A percentile compares a stretch with the other conserved stretches of the same genome.
Conservation (phyloP, 1,140 invertebrate genomes). For the Calliopsis andreniformis region DNA sequence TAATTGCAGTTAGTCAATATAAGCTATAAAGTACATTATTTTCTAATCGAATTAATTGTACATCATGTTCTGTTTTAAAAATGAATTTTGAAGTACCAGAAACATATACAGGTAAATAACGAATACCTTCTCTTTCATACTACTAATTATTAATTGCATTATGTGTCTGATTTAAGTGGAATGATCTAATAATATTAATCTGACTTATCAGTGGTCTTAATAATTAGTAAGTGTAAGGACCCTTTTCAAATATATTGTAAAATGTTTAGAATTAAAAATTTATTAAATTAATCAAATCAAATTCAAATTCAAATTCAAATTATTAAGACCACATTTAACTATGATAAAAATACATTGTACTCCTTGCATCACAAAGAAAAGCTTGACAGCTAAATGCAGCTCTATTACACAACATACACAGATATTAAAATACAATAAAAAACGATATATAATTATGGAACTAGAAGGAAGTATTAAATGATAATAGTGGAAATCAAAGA, state of each 20-base stretch:
- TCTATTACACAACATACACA: not conserved
- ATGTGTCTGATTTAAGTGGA: not conserved
- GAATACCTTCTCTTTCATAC: not conserved
- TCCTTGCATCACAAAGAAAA: slow-evolving; percentile 38
- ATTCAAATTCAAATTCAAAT: slow-evolving; percentile 14
- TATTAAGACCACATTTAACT: slow-evolving; percentile 16
- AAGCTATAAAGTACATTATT: not conserved
- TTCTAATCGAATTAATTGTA: not conserved
- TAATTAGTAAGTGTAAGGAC: too few species aligned
- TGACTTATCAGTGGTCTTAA: slow-evolving; percentile 18
- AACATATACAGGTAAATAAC: not conserved
- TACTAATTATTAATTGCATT: slow-evolving; percentile 2
- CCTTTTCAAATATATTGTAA: too few species aligned
- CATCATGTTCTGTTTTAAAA: not conserved
- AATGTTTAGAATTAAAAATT: too few species aligned
- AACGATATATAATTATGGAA: not conserved
- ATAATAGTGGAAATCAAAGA: not conserved
- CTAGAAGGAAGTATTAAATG: slow-evolving; percentile 10
- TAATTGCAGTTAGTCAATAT: not conserved
- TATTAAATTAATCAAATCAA: too few species aligned
- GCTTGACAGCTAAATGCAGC: not conserved
- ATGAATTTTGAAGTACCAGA: not conserved
- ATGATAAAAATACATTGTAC: slow-evolving; percentile 23
- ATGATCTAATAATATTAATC: not conserved
- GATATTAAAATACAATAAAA: slow-evolving; percentile 7